Base-by-base conservation (phyloP, 2,797 vertebrate species). In the Columba guinea region DNA sequence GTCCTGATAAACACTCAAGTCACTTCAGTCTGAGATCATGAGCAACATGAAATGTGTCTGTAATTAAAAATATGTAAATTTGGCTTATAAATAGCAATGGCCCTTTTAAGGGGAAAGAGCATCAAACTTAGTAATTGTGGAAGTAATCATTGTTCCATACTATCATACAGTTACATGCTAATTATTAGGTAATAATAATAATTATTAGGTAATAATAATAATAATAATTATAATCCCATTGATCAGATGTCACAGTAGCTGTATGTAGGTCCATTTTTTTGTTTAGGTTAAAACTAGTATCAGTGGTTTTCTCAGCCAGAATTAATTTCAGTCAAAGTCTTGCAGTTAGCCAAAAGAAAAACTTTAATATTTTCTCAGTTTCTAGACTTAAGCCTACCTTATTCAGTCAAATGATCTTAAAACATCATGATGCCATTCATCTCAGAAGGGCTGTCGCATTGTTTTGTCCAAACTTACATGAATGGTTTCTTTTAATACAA, bases 31-130 rank as follows among this genome's bases (percentile, higher is more conserved):
- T 80, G 69, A 88, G 52, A 41, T 84, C 32, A 70, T 37, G 28
- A 91, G 37, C 70, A 91, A 80, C 88, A 68, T 59, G 9, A 78
- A 92, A 39, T 79, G 13, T 78, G 51, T 84, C 64, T 75, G 27
- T 85, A 89, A 90, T 91, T 94, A 83, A 83, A 89, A 94, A 88
- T 75, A 89, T 69, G 34, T 76, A 88, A 78, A 93, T 95, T 58
- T 88, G 23, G 16, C 49, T 85, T 73, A 64, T 75, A 92, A 91
- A 73, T 64, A 89, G 13, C 11, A 64, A 8, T 76, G 34, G 6
- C 28, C 65, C 89, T 93, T 89, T 87, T 87, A 92, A 85, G n/a
- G 20, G 23, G 35, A 84, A 94, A 84, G 75, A 71, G 10, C 13
- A 7, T 84, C 32, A 87, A 34, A 60, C 27, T 51, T 56, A 10